A percentile compares a stretch with the other conserved stretches of the same genome.
These are phyloP conservation scores for Hyperopisus bebe DNA, from an alignment of 2,113 vertebrate species.

Conservation along the genomic window DNA sequence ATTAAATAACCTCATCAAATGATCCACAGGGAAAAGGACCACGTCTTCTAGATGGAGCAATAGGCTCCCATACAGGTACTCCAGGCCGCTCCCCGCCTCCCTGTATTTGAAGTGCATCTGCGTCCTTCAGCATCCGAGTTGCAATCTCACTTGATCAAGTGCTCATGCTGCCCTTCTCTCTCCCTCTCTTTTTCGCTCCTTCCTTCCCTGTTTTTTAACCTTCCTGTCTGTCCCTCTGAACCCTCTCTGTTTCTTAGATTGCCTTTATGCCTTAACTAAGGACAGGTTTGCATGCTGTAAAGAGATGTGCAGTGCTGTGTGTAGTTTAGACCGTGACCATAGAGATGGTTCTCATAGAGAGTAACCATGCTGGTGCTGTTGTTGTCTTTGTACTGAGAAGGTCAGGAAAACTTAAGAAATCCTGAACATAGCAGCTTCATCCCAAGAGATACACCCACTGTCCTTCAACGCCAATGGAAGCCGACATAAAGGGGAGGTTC, in stretches of 20 bases:
- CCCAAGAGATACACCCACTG: neutral
- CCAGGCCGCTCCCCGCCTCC: neutral
- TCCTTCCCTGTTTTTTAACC: slow-evolving; percentile 23
- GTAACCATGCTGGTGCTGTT: neutral
- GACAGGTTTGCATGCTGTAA: slow-evolving; percentile 65
- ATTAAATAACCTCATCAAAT: neutral
- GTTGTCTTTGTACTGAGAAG: neutral
- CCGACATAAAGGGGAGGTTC: slow-evolving; percentile 21
- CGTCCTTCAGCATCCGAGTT: neutral
- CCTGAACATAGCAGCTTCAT: slow-evolving; percentile 6
- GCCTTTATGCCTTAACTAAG: slow-evolving; percentile 51
- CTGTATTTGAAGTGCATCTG: slow-evolving; percentile 11
- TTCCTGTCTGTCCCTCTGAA: slow-evolving; percentile 22
- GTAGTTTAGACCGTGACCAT: neutral
- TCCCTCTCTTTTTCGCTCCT: slow-evolving; percentile 12
- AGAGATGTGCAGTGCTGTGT: slow-evolving; percentile 36
- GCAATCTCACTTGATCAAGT: neutral
- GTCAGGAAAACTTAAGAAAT: slow-evolving; percentile 8
- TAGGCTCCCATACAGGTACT: slow-evolving; percentile 15
- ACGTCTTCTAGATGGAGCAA: neutral
- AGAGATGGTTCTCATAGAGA: neutral
- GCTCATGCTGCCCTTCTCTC: slow-evolving; percentile 18
- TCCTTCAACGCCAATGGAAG: neutral
- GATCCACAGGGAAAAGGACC: slow-evolving; percentile 17
- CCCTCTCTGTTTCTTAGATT: slow-evolving; percentile 41